phyloP scores from a whole-genome alignment of 1,140 invertebrate genomes.

The Aphis craccivora region DNA sequence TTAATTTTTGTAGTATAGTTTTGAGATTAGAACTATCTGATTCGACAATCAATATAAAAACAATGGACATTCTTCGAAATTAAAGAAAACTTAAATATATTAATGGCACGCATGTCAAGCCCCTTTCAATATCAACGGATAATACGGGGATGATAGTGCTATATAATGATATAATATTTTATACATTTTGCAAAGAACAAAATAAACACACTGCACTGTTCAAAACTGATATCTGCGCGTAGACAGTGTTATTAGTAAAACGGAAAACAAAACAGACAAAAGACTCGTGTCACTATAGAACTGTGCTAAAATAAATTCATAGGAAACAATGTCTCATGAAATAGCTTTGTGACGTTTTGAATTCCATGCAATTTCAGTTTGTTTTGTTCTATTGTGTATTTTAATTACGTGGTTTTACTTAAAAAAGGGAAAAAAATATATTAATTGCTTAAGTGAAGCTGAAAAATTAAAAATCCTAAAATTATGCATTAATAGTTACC shows the following conservation, averaged over 20 bases:
- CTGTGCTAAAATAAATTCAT: constrained; percentile 15
- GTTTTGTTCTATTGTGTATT: not conserved
- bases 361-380: not conserved
- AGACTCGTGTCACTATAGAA: constrained; percentile 4
- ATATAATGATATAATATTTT: not conserved
- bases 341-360: constrained; percentile 26
- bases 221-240: not conserved
- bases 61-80: not conserved
- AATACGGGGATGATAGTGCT: not conserved
- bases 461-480: not conserved
- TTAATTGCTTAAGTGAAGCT: not conserved
- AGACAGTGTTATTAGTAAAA: constrained; percentile 41
- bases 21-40: not conserved
- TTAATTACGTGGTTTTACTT: constrained; percentile 1
- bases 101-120: not conserved
- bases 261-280: constrained; percentile 39
- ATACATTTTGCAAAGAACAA: not conserved
- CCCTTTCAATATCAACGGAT: not conserved
- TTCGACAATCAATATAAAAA: not conserved
- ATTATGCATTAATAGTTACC: not conserved
- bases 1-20: not conserved
- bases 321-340: constrained; percentile 19
- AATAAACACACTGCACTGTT: not conserved
- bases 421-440: constrained; percentile 11
- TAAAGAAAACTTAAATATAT: not conserved